Conservation (phyloP, 2,888 invertebrate genomes). For the Tachina fera region DNA sequence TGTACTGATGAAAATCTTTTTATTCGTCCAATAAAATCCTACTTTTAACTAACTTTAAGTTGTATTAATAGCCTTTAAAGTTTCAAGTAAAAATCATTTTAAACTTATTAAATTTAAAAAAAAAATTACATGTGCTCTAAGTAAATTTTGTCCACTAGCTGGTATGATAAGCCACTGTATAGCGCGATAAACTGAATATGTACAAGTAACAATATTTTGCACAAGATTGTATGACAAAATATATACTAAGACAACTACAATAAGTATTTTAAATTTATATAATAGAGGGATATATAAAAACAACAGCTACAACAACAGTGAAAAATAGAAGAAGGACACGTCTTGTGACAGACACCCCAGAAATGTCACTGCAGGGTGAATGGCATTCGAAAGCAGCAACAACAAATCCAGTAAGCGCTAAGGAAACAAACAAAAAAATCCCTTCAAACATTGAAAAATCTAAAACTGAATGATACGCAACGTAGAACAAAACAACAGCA, state of each 20-base stretch:
- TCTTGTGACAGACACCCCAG: conserved; percentile 80
- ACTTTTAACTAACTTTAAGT: no score
- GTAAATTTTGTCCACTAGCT: not conserved
- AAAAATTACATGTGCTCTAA: not conserved
- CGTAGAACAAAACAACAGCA: conserved; percentile 64
- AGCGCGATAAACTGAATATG: conserved; percentile 45
- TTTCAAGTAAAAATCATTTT: no score
- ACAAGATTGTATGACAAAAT: conserved; percentile 58
- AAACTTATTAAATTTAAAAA: not conserved
- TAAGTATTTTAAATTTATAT: conserved; percentile 65
- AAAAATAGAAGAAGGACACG: conserved; percentile 80
- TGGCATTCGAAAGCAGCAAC: conserved; percentile 71
- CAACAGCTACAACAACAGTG: conserved; percentile 25
- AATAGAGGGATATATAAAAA: conserved; percentile 60
- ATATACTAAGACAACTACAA: conserved; percentile 57
- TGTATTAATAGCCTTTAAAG: no score
- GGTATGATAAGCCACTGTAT: conserved; percentile 9
- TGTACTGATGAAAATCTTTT: no score
- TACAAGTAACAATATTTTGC: conserved; percentile 54
- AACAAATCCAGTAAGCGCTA: conserved; percentile 71
- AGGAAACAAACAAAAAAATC: conserved; percentile 23
- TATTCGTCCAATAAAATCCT: no score
- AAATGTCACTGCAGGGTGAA: conserved; percentile 81
- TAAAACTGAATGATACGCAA: conserved; percentile 67
- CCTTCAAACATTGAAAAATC: conserved; percentile 66